These are phyloP conservation scores for Drosophila insularis DNA, from an alignment of 1,140 invertebrate species.

Conservation along the genomic window DNA sequence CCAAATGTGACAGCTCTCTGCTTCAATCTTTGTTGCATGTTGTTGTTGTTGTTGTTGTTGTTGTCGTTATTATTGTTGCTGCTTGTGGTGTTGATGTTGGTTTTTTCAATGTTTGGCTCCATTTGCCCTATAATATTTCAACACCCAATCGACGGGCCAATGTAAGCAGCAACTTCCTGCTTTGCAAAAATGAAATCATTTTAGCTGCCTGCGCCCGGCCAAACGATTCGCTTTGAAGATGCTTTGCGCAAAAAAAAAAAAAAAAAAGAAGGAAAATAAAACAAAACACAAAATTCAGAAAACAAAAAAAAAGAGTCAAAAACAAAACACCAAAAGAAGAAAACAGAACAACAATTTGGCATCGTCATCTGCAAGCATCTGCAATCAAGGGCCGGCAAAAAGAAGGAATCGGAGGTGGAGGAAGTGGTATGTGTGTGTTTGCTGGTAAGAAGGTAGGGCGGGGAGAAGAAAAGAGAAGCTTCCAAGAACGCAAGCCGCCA, in stretches of 20 bases:
- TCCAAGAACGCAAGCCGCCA: slow-evolving; percentile 58
- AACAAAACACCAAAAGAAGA: slow-evolving; percentile 25
- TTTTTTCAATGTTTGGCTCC: slow-evolving; percentile 11
- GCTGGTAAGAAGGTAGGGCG: background rate
- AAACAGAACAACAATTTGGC: slow-evolving; percentile 55
- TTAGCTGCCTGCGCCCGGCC: slow-evolving; percentile 26
- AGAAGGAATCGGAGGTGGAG: background rate
- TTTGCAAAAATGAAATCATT: slow-evolving; percentile 42
- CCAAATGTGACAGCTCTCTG: slow-evolving; percentile 38
- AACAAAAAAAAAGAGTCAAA: background rate
- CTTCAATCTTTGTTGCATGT: too few relatives aligned
- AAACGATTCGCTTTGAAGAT: slow-evolving; percentile 39
- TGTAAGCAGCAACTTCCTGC: slow-evolving; percentile 65
- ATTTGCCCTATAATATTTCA: slow-evolving; percentile 65
- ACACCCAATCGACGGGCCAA: slow-evolving; percentile 65
- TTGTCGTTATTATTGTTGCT: background rate
- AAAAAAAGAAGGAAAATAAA: slow-evolving; percentile 12
- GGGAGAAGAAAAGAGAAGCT: slow-evolving; percentile 14
- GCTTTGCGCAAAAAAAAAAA: slow-evolving; percentile 12
- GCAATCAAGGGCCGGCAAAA: background rate
- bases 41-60: background rate
- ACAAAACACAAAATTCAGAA: background rate
- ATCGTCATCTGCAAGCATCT: slow-evolving; percentile 16
- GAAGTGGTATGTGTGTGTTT: background rate
- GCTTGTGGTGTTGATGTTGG: background rate